Evolutionary conservation across 2,113 vertebrate genomes (phyloP), one percentile per base, ranked within the genome.

Genomic region (Trichechus manatus): DNA sequence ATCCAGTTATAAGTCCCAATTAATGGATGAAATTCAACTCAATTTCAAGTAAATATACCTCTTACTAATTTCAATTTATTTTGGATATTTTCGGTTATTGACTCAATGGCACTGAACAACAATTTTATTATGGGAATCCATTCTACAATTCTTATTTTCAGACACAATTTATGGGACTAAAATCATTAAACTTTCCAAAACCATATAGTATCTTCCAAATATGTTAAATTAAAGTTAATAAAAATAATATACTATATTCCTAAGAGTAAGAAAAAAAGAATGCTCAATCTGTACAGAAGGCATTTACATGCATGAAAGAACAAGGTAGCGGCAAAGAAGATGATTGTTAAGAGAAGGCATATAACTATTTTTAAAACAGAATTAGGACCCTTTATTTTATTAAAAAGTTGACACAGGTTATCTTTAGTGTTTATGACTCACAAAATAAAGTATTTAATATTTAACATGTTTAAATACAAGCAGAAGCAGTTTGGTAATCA

Each of bases 391-490:
- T 97, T 98, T 97, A 98, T 97, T 96, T 97, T 97, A 98, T 97
- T 97, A 97, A 97, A 97, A 97, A 97, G 94, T 98, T 97, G 93
- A 96, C 95, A 96, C 84, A 91, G 86, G 93, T 97, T 95, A 92
- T 93, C 89, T 93, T 97, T 90, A 93, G 92, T 97, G 97, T 97
- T 97, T 97, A 97, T 97, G 97, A 97, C 94, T 97, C 95, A 83
- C 93, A 96, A 96, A 96, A 75, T 53, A 95, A 94, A 97, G 97
- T 96, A 95, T 98, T 97, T 98, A 97, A 98, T 98, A 98, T 97
- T 97, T 98, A 98, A 91, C 92, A 96, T 98, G 97, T 97, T 98
- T 97, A 98, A 98, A 95, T 96, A 98, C 82, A 98, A 94, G 96
- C 96, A 94, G 90, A 36, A 93, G 86, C 59, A 96, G 91, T 95